Evolutionary conservation across 2,888 invertebrate genomes (phyloP), one percentile per base, ranked within the genome.

Genomic region (Spodoptera exigua): DNA sequence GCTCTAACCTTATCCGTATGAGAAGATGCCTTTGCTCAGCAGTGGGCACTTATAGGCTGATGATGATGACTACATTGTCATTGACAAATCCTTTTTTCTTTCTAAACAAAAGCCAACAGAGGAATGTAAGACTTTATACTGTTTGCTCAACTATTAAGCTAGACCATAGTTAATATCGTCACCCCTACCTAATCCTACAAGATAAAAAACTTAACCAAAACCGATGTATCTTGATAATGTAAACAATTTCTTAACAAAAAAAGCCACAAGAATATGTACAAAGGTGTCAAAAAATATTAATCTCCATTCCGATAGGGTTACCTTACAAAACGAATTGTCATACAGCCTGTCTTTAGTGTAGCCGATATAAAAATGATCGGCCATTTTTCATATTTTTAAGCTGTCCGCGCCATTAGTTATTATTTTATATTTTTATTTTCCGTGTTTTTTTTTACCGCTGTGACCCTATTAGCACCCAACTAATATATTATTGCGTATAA

Each of bases 231-330:
- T 49, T 36, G 3, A 36, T 36, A 60, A 58, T 12, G 10, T 53
- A 60, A 69, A 72, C 59, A 72, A 56, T 47, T 53, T 52, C 21
- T 41, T 60, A 11, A 37, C 65, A 68, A 51, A 41, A 41, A 51
- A 32, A 2, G 4, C 32, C 35, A 34, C 3, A 32, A 54, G 12
- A 44, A 53, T 41, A 63, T 27, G 32, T 32, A 59, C 52, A 49
- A 49, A 76, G 46, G 66, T 76, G 73, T 79, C 69, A 72, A 69
- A 74, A n/a, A 70, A 64, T 73, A 78, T 79, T 66, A 70, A 72
- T 72, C 62, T 56, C 53, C 21, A 54, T 52, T 68, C 51, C 43
- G 11, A 35, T 34, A 32, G 27, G 36, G 40, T 65, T 67, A 69
- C 61, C 39, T 27, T 59, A 76, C 55, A 63, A 70, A 72, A 79